These are phyloP conservation scores for Xiphophorus hellerii DNA, from an alignment of 2,113 vertebrate species.

Conservation along the genomic window DNA sequence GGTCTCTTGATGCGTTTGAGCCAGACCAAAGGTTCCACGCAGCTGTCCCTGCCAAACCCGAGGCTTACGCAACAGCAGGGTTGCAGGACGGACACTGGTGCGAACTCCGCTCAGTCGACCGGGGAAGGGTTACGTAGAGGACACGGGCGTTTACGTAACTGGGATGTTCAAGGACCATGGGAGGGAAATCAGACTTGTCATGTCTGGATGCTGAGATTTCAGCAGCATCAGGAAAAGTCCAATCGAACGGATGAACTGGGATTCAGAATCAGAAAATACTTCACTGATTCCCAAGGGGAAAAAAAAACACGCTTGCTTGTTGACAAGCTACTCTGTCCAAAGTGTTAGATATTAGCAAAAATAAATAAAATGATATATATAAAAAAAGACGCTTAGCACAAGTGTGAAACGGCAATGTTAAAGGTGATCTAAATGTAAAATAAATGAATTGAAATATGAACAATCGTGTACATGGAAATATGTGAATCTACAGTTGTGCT, in stretches of 20 bases:
- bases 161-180: constrained; percentile 35
- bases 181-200: constrained; percentile 39
- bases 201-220: constrained; percentile 23
- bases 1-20: constrained; percentile 23
- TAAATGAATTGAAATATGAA: too few species aligned
- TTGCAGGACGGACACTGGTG: constrained; percentile 29
- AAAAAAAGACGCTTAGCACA: too few species aligned
- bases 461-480: too few species aligned
- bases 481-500: background rate
- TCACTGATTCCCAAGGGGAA: background rate
- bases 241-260: background rate
- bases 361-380: too few species aligned
- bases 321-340: too few species aligned
- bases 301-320: background rate
- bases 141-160: constrained; percentile 42
- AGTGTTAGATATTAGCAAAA: too few species aligned
- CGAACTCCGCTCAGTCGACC: constrained; percentile 37
- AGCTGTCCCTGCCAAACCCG: constrained; percentile 29
- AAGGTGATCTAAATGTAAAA: too few species aligned
- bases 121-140: constrained; percentile 35
- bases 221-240: background rate
- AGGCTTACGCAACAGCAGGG: constrained; percentile 49
- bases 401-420: too few species aligned
- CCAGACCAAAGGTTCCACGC: constrained; percentile 23
- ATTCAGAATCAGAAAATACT: background rate